Evolutionary conservation across 2,797 vertebrate species (phyloP).

Genomic region (Gymnoscopelus braueri): DNA sequence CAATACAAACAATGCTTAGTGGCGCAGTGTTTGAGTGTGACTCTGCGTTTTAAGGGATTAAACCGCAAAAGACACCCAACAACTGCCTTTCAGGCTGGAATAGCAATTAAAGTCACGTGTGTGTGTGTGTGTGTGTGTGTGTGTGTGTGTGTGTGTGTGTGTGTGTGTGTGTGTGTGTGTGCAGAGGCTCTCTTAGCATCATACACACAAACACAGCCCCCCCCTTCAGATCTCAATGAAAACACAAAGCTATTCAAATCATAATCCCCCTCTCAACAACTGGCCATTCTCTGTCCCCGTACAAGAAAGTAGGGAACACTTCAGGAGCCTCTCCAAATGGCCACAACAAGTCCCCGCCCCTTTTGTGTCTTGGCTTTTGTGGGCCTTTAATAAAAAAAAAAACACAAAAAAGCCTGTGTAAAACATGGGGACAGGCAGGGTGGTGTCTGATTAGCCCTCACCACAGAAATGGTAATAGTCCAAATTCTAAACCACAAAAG

Average conservation of each 20-base stretch:
- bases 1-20: slow-evolving; percentile 60
- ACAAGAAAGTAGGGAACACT: slow-evolving; percentile 68
- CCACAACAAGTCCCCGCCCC: slow-evolving; percentile 70
- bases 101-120: slow-evolving; percentile 72
- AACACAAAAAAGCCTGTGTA: slow-evolving; percentile 79
- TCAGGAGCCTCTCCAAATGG: slow-evolving; percentile 76
- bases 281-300: slow-evolving; percentile 73
- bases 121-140: too few relatives aligned
- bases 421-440: slow-evolving; percentile 68
- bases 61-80: slow-evolving; percentile 80
- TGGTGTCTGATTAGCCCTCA: slow-evolving; percentile 67
- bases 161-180: too few relatives aligned
- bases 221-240: slow-evolving; percentile 67
- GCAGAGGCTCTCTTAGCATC: too few relatives aligned
- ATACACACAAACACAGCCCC: slow-evolving; percentile 63
- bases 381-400: slow-evolving; percentile 61
- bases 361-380: slow-evolving; percentile 72
- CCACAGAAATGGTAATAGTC: slow-evolving; percentile 77
- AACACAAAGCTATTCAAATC: slow-evolving; percentile 76
- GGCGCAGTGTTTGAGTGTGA: slow-evolving; percentile 73
- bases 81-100: slow-evolving; percentile 81
- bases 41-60: slow-evolving; percentile 79
- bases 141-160: too few relatives aligned
- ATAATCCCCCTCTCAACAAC: slow-evolving; percentile 76
- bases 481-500: slow-evolving; percentile 65